phyloP scores from a whole-genome alignment of 2,888 invertebrate species.

The Amblyjoppa proteus region DNA sequence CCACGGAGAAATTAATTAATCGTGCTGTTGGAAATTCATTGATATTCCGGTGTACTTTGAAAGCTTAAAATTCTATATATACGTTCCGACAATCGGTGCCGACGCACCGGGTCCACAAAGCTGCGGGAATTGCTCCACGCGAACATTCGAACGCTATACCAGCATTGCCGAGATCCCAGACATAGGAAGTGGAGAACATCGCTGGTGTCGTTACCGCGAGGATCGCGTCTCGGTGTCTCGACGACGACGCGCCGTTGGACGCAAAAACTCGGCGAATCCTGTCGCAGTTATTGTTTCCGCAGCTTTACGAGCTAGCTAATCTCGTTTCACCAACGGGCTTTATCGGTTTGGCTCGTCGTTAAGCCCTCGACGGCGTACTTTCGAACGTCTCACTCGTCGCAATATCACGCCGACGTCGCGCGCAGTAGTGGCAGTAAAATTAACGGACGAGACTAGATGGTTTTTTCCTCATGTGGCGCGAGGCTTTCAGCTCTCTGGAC shows the following conservation, averaged over 20 bases:
- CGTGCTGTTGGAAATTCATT: not conserved
- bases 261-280: slow-evolving; percentile 63
- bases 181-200: not conserved
- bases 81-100: not conserved
- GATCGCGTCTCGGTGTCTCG: slow-evolving; percentile 27
- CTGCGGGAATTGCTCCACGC: not conserved
- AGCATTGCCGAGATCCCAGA: slow-evolving; percentile 9
- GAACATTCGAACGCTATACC: not conserved
- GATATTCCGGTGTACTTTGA: not conserved
- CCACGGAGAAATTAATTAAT: not conserved
- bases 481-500: slow-evolving; percentile 1
- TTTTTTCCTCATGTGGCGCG: slow-evolving; percentile 10
- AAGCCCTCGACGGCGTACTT: slow-evolving; percentile 58
- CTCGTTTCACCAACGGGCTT: slow-evolving; percentile 72
- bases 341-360: slow-evolving; percentile 73
- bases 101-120: not conserved
- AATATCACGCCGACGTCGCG: slow-evolving; percentile 22
- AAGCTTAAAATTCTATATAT: not conserved
- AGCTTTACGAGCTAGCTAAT: slow-evolving; percentile 78
- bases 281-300: slow-evolving; percentile 72
- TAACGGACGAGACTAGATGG: not conserved
- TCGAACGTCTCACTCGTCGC: slow-evolving; percentile 41
- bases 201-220: not conserved
- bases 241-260: slow-evolving; percentile 43
- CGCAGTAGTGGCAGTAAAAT: not conserved